These are phyloP conservation scores for Physella acuta DNA, from an alignment of 1,140 invertebrate genomes.

Conservation along the genomic window DNA sequence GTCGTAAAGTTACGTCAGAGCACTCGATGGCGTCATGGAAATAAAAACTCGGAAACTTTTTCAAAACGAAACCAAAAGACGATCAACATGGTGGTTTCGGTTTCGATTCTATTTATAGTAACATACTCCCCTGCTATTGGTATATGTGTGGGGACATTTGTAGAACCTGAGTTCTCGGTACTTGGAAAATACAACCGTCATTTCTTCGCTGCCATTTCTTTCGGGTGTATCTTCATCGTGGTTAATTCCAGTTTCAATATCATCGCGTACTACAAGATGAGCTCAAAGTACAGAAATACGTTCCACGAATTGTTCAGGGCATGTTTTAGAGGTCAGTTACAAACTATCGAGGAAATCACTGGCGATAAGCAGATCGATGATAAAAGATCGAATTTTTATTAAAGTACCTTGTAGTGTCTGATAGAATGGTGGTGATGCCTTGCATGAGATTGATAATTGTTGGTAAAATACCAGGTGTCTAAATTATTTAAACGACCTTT, in stretches of 20 bases:
- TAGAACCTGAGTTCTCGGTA: not conserved
- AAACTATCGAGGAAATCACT: no score
- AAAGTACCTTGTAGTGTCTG: no score
- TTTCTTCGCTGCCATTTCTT: not conserved
- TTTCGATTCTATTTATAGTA: not conserved
- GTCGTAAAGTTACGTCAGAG: not conserved
- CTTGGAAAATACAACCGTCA: not conserved
- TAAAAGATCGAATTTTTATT: no score
- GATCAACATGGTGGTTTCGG: not conserved
- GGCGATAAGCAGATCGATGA: no score
- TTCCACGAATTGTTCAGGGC: not conserved
- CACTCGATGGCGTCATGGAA: not conserved
- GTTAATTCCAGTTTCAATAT: conserved; percentile 8
- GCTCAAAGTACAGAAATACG: not conserved
- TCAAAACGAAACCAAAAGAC: not conserved
- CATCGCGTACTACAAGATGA: not conserved
- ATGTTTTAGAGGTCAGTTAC: no score
- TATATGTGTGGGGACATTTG: not conserved
- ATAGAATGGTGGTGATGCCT: no score
- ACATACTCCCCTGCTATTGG: not conserved
- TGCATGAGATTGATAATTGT: no score
- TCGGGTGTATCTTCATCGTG: not conserved
- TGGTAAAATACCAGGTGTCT: no score
- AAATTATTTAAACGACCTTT: no score
- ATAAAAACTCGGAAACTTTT: not conserved